Percentiles rank a stretch among this genome's conserved stretches.
Conservation (phyloP, 2,113 vertebrate species). For the Alethe diademata region DNA sequence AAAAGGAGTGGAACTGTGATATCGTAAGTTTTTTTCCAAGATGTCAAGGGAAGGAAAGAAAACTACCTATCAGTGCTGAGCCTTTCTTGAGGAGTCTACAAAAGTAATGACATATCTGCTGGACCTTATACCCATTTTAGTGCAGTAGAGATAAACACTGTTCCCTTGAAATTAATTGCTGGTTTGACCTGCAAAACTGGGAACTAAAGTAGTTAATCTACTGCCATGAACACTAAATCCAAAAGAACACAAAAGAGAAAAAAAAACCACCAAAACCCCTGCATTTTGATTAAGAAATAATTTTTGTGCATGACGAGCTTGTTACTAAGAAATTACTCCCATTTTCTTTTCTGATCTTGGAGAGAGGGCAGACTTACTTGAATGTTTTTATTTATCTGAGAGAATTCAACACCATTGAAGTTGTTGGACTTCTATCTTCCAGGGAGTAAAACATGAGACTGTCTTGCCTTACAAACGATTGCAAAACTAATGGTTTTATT, state of each 20-base stretch:
- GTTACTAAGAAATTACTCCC: not conserved
- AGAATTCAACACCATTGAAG: not conserved
- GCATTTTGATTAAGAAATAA: not conserved
- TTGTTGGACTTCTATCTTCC: not conserved
- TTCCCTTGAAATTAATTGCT: not conserved
- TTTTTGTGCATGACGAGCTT: not conserved
- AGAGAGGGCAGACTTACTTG: not conserved
- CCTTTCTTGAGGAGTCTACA: not conserved
- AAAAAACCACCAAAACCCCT: fast-evolving
- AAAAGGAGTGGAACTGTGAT: not conserved
- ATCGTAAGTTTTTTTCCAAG: not conserved
- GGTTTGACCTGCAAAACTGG: not conserved
- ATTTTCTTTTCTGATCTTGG: not conserved
- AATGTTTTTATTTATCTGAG: not conserved
- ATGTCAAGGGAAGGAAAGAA: not conserved
- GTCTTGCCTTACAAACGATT: not conserved
- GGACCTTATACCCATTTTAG: not conserved
- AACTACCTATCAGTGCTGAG: not conserved
- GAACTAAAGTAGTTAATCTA: not conserved
- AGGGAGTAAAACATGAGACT: not conserved
- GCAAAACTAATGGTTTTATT: not conserved
- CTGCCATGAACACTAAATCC: not conserved
- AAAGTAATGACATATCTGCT: not conserved
- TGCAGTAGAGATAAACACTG: not conserved
- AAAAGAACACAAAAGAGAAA: not conserved